Conservation (phyloP, 2,888 invertebrate species). For the Reticulitermes lucifugus region DNA sequence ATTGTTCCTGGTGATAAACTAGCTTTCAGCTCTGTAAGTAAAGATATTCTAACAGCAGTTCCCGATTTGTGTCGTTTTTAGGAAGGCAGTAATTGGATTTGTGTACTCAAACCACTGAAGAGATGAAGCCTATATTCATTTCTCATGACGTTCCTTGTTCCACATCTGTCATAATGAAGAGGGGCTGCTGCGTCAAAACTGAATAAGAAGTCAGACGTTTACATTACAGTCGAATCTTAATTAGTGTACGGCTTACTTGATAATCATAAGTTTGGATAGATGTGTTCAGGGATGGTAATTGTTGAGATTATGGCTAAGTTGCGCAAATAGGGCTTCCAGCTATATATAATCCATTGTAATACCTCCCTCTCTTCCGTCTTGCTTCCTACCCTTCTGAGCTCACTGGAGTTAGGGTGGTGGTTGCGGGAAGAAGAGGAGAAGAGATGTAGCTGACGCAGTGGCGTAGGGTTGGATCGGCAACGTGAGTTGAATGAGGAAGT, state of each 20-base stretch:
- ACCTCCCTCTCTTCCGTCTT: not conserved
- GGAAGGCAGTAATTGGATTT: constrained; percentile 1
- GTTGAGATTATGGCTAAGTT: constrained; percentile 9
- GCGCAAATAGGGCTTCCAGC: constrained; percentile 21
- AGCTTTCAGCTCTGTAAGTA: not conserved
- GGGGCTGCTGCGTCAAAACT: not conserved
- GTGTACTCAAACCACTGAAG: not conserved
- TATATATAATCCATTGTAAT: constrained; percentile 10
- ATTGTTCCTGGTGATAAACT: not conserved
- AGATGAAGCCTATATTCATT: too few species aligned
- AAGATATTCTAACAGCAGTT: not conserved
- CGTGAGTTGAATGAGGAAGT: constrained; percentile 17
- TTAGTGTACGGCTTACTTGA: not conserved
- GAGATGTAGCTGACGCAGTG: not conserved
- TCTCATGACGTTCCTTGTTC: too few species aligned
- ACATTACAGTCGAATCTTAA: constrained; percentile 14
- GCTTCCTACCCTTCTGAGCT: not conserved
- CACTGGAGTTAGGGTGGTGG: not conserved
- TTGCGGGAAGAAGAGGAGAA: not conserved
- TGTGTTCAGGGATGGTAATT: constrained; percentile 12
- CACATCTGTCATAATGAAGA: not conserved
- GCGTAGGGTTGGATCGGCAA: not conserved
- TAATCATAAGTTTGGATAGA: constrained; percentile 25
- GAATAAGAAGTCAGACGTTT: not conserved
- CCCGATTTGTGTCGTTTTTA: not conserved